Evolutionary conservation across 1,140 invertebrate genomes (phyloP), one percentile per base, ranked within the genome.

Genomic region (Chionoecetes opilio): DNA sequence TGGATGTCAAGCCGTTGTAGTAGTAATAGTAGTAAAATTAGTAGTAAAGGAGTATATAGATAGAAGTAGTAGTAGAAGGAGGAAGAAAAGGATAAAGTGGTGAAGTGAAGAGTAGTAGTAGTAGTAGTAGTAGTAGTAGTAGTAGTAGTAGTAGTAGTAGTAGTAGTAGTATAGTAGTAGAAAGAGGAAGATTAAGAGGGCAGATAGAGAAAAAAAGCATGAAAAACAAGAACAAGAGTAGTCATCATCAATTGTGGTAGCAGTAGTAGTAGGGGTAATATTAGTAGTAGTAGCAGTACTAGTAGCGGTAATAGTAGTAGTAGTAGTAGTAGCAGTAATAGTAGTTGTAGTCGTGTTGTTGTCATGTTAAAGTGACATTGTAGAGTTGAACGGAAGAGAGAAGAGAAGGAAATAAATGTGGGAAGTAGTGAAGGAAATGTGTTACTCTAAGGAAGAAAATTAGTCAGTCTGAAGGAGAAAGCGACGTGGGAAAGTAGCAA

Each of bases 51-150:
- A 8, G 41, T 5, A 14, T 46, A 14, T 46, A 8, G 14, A 14
- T 46, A 14, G 41, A 8, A 14, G 14, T 46, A 46, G 53, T 26
- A 63, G 53, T 6, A 21, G 53, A 63, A 63, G 2, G 53, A 26
- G 9, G 53, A 63, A 21, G 26, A 21, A 63, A 26, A 26, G 5
- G 41, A 63, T 63, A 63, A 21, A 63, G 5, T 63, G 17, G 17
- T 63, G 17, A 14, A 21, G 53, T 63, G 53, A n/a, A 2, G 1
- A n/a, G 63, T 26, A n/a, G 63, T 75, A 2, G 63, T n/a, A 75
- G 63, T 75, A 75, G 63, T n/a, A 75, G 63, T 75, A 75, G 63
- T 75, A 75, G 63, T 75, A 75, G 63, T 75, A 75, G 63, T 75
- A 75, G 63, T 75, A 75, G 63, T 75, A 75, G 63, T n/a, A 75